A percentile compares a stretch with the other conserved stretches of the same genome.
These are phyloP conservation scores for Ispidina lecontei DNA, from an alignment of 2,797 vertebrate species.

Conservation along the genomic window DNA sequence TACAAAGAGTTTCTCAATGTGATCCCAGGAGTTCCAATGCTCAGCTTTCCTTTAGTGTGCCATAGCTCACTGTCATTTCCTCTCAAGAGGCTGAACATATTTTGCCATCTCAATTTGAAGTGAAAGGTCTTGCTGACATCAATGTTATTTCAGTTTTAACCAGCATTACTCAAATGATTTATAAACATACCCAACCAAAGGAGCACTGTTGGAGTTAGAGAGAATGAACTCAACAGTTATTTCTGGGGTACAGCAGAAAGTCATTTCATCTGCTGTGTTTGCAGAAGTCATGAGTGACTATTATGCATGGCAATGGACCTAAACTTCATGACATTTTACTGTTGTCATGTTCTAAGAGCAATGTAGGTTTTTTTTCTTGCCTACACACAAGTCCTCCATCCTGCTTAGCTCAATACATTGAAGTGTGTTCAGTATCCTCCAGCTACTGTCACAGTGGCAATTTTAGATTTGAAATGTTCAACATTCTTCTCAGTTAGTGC, in stretches of 20 bases:
- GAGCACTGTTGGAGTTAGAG: neutral
- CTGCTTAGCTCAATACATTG: neutral
- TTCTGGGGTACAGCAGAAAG: neutral
- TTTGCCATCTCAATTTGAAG: slow-evolving; percentile 62
- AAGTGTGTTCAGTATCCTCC: neutral
- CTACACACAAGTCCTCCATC: neutral
- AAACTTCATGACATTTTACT: neutral
- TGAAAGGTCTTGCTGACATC: slow-evolving; percentile 48
- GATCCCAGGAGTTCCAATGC: slow-evolving; percentile 39
- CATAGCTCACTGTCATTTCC: slow-evolving; percentile 43
- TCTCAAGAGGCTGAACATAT: slow-evolving; percentile 45
- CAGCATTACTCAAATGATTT: slow-evolving; percentile 36
- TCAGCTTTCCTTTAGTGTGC: slow-evolving; percentile 26
- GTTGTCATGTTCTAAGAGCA: neutral
- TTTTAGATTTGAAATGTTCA: neutral
- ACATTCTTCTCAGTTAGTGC: neutral
- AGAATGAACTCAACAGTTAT: neutral
- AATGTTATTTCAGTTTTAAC: slow-evolving; percentile 61
- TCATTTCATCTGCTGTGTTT: neutral
- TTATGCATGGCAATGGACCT: neutral
- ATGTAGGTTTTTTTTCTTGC: neutral
- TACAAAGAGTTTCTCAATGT: slow-evolving; percentile 43
- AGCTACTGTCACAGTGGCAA: neutral
- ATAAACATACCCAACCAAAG: slow-evolving; percentile 10
- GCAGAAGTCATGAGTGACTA: neutral